These are phyloP conservation scores for Mastomys coucha DNA, from an alignment of 2,113 vertebrate genomes.

Conservation along the genomic window DNA sequence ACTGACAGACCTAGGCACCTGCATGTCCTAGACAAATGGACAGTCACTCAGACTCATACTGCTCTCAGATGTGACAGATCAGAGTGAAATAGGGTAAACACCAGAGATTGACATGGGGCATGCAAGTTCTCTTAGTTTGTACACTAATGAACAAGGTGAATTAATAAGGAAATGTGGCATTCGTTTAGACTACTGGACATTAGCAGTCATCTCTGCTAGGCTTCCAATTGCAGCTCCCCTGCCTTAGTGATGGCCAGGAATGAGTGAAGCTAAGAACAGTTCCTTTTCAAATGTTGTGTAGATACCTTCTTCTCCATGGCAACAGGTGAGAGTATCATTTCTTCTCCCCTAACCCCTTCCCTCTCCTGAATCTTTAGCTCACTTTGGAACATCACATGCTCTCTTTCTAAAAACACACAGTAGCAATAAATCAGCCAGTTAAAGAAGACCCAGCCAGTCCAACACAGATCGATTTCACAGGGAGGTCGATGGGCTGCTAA, in stretches of 20 bases:
- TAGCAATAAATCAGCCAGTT: slow-evolving; percentile 92
- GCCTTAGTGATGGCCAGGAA: slow-evolving; percentile 74
- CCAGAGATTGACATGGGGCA: slow-evolving; percentile 76
- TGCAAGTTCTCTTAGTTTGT: slow-evolving; percentile 87
- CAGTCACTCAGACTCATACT: slow-evolving; percentile 65
- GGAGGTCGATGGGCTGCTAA: slow-evolving; percentile 90
- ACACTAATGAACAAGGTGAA: slow-evolving; percentile 88
- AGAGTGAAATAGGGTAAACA: slow-evolving; percentile 84
- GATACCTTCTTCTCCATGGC: slow-evolving; percentile 80
- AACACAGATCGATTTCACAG: slow-evolving; percentile 87
- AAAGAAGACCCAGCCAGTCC: slow-evolving; percentile 87
- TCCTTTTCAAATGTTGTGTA: slow-evolving; percentile 86
- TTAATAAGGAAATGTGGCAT: slow-evolving; percentile 93
- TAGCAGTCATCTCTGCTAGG: slow-evolving; percentile 88
- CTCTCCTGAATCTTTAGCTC: slow-evolving; percentile 30
- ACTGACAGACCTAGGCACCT: slow-evolving; percentile 28
- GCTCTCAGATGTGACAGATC: slow-evolving; percentile 69
- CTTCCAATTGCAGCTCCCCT: slow-evolving; percentile 85
- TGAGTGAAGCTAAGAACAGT: slow-evolving; percentile 84
- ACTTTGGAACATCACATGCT: slow-evolving; percentile 34
- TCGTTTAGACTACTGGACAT: slow-evolving; percentile 89
- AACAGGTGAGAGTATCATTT: slow-evolving; percentile 69
- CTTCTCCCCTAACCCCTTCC: slow-evolving; percentile 41
- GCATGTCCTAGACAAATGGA: background rate
- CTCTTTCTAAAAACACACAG: slow-evolving; percentile 84